A percentile compares a stretch with the other conserved stretches of the same genome.
These are phyloP conservation scores for Aeoliscus strigatus DNA, from an alignment of 2,797 vertebrate species.

Conservation along the genomic window DNA sequence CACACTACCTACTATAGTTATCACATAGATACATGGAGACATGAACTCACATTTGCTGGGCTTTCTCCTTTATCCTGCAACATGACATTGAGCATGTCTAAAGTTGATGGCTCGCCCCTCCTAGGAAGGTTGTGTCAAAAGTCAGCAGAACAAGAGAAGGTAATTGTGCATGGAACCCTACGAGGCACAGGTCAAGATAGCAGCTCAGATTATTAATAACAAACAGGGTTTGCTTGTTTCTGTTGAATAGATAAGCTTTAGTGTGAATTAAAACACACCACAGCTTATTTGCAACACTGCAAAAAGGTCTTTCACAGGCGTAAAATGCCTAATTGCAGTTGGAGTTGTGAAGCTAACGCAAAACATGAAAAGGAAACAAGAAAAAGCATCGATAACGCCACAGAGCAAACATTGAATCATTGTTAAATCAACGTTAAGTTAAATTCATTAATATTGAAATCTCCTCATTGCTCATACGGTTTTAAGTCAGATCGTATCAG, in stretches of 20 bases:
- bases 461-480: constrained; percentile 54
- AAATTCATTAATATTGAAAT: constrained; percentile 70
- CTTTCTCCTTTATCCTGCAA: constrained; percentile 45
- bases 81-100: constrained; percentile 47
- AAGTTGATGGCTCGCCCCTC: constrained; percentile 44
- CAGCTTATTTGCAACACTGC: constrained; percentile 21
- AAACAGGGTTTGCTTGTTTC: constrained; percentile 25
- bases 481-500: constrained; percentile 65
- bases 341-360: constrained; percentile 22
- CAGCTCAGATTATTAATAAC: constrained; percentile 47
- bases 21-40: constrained; percentile 43
- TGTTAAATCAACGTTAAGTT: constrained; percentile 61
- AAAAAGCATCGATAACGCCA: constrained; percentile 49
- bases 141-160: constrained; percentile 58
- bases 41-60: constrained; percentile 44
- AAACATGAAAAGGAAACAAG: constrained; percentile 41
- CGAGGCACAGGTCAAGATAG: constrained; percentile 41
- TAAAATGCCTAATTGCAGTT: constrained; percentile 35
- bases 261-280: constrained; percentile 23
- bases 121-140: constrained; percentile 52
- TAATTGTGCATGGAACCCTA: constrained; percentile 50
- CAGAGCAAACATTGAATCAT: constrained; percentile 69
- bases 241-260: constrained; percentile 27
- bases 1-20: too few relatives aligned
- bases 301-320: constrained; percentile 14